A percentile compares a stretch with the other conserved stretches of the same genome.
Evolutionary conservation across 2,888 invertebrate genomes (phyloP).

Genomic region (Pilophorus perplexus): DNA sequence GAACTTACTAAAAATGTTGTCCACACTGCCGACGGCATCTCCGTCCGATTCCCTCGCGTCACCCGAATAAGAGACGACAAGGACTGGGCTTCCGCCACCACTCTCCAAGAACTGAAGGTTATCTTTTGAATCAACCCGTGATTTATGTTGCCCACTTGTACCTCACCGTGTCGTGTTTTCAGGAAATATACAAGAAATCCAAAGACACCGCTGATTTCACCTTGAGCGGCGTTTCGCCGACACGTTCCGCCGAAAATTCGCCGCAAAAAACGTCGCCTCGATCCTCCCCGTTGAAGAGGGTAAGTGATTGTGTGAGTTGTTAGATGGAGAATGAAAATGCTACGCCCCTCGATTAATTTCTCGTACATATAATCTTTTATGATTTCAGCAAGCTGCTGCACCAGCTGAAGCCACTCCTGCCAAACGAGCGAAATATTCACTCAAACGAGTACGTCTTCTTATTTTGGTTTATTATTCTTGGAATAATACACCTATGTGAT

Average conservation of each 20-base stretch:
- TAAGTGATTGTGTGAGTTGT: neutral
- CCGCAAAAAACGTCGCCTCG: conserved; percentile 1
- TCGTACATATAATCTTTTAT: no score
- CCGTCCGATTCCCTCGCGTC: conserved; percentile 89
- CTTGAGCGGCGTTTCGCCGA: conserved; percentile 48
- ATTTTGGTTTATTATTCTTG: no score
- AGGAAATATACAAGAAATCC: conserved; percentile 63
- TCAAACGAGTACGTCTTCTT: conserved; percentile 29
- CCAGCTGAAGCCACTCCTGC: conserved; percentile 3
- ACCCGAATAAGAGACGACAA: conserved; percentile 81
- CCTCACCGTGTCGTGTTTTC: neutral
- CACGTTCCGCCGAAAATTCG: neutral
- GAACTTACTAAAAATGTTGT: conserved; percentile 57
- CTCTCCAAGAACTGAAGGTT: conserved; percentile 67
- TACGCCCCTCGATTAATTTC: no score
- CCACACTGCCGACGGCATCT: conserved; percentile 91
- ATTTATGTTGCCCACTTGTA: neutral
- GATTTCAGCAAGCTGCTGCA: no score
- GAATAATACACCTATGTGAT: no score
- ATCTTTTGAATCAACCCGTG: neutral
- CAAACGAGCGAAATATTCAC: conserved; percentile 17
- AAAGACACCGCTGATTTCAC: conserved; percentile 64
- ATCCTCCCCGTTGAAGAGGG: conserved; percentile 36
- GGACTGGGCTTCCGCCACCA: conserved; percentile 78
- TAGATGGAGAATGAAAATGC: no score